A percentile compares a stretch with the other conserved stretches of the same genome.
These are phyloP conservation scores for Heliconius hewitsoni DNA, from an alignment of 1,140 invertebrate genomes.

Conservation along the genomic window DNA sequence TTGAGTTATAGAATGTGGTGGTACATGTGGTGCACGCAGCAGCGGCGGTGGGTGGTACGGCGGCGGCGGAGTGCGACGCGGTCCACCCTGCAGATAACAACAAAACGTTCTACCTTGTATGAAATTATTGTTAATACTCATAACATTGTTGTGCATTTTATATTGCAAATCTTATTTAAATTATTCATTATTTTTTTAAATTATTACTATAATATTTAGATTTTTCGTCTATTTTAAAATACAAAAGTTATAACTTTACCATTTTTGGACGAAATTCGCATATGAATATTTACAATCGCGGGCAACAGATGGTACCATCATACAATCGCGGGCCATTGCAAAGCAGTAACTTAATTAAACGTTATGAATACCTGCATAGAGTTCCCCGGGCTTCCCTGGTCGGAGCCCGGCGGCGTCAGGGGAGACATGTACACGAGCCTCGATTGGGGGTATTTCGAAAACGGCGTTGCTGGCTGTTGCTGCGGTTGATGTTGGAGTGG, in stretches of 20 bases:
- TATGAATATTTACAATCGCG: slow-evolving; percentile 46
- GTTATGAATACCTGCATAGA: slow-evolving; percentile 73
- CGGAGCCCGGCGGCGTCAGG: slow-evolving; percentile 90
- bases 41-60: slow-evolving; percentile 70
- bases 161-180: neutral
- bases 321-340: slow-evolving; percentile 58
- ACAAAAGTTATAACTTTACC: no score
- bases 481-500: slow-evolving; percentile 63
- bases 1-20: slow-evolving; percentile 69
- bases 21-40: slow-evolving; percentile 70
- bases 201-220: neutral
- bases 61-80: slow-evolving; percentile 70
- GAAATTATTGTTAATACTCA: slow-evolving; percentile 16
- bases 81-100: slow-evolving; percentile 57
- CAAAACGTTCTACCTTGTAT: slow-evolving; percentile 21
- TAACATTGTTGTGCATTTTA: neutral
- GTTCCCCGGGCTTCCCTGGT: slow-evolving; percentile 89
- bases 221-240: no score
- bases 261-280: slow-evolving; percentile 16
- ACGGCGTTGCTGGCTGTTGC: slow-evolving; percentile 64
- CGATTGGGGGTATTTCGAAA: slow-evolving; percentile 72
- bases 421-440: slow-evolving; percentile 89
- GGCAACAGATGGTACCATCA: slow-evolving; percentile 84
- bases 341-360: slow-evolving; percentile 14
- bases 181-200: neutral